Percentiles rank a stretch among this genome's conserved stretches.
phyloP scores from a whole-genome alignment of 2,113 vertebrate species.

The Fulmarus glacialis region DNA sequence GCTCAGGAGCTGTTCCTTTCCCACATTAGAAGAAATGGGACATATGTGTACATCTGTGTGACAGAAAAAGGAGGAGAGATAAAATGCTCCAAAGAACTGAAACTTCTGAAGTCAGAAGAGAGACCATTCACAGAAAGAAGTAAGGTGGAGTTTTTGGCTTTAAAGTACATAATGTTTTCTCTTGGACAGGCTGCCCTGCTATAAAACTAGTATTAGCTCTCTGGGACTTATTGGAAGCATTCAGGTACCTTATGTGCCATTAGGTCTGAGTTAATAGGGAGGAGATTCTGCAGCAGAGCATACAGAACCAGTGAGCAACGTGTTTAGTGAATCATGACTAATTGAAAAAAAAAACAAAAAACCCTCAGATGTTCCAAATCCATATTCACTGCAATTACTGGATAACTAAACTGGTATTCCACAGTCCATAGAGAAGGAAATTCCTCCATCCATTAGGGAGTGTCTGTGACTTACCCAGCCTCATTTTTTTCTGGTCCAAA shows the following conservation, averaged over 20 bases:
- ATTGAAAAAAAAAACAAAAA: neutral
- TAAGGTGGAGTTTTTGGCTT: conserved; percentile 45
- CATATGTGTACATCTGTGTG: neutral
- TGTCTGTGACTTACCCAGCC: neutral
- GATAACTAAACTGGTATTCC: conserved; percentile 22
- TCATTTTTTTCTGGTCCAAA: neutral
- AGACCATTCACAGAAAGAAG: neutral
- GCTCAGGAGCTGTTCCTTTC: neutral
- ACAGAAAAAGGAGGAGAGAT: neutral
- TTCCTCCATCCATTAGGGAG: conserved; percentile 14
- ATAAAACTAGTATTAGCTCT: conserved; percentile 27
- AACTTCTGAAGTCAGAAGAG: neutral
- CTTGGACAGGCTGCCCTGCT: conserved; percentile 24
- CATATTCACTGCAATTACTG: conserved; percentile 9
- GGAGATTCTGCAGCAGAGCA: neutral
- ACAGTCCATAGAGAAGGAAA: conserved; percentile 8
- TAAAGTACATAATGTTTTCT: conserved; percentile 12
- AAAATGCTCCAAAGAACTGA: neutral
- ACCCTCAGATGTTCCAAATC: neutral
- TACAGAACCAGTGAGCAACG: neutral
- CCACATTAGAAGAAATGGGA: neutral
- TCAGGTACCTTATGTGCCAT: conserved; percentile 26
- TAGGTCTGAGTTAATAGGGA: conserved; percentile 36
- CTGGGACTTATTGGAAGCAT: neutral
- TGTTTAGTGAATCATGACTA: conserved; percentile 5